phyloP scores from a whole-genome alignment of 2,113 vertebrate species.

The Otus sunia region DNA sequence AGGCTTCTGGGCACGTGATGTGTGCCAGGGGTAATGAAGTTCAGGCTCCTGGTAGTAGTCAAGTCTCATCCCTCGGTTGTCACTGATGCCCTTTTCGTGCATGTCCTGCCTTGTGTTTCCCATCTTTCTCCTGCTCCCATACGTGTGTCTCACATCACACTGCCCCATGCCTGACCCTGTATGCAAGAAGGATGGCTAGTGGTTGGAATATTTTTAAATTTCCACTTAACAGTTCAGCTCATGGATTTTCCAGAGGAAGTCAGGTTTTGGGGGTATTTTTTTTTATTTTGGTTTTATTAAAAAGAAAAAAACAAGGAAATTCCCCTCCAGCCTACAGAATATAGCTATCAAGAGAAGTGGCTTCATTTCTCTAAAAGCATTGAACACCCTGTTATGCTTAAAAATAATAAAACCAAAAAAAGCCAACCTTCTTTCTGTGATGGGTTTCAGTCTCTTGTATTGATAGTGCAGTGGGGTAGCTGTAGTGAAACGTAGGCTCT shows the following conservation, averaged over 20 bases:
- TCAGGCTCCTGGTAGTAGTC: background rate
- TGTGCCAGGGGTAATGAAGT: background rate
- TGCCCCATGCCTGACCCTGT: background rate
- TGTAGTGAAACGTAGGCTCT: background rate
- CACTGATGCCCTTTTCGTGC: background rate
- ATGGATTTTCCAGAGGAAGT: background rate
- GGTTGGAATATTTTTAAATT: background rate
- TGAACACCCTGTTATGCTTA: background rate
- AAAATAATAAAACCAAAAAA: background rate
- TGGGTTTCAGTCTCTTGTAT: background rate
- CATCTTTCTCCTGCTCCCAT: background rate
- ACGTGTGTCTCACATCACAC: rapidly evolving
- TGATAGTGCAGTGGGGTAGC: background rate
- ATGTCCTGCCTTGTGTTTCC: background rate
- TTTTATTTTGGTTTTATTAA: background rate
- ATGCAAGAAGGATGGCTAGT: background rate
- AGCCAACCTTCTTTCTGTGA: background rate
- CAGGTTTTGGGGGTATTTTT: background rate
- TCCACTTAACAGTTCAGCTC: background rate
- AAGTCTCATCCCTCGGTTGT: background rate
- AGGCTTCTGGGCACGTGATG: background rate
- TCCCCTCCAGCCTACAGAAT: background rate
- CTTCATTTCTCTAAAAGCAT: background rate
- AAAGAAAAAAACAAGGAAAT: background rate
- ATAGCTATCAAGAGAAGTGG: background rate